Base-by-base conservation (phyloP, 2,797 vertebrate species). In the Pagetopsis macropterus region DNA sequence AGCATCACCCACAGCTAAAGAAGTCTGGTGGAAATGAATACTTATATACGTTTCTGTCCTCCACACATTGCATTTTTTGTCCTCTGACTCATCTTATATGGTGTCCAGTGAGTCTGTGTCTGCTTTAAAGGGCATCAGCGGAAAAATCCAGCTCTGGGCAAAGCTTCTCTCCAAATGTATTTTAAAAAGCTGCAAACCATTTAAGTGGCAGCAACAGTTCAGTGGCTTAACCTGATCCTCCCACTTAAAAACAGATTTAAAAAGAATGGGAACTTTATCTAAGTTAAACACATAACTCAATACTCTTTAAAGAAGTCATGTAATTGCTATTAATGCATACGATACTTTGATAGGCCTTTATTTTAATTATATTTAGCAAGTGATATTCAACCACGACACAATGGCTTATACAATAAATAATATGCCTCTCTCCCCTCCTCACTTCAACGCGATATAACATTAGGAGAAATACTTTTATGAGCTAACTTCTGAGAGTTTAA, bases 21-120 rank as follows among this genome's bases (percentile, higher is more conserved):
- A 27, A 62, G 49, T 45, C 48, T 17, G 44, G 23, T 40, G 48
- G 46, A 69, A 87, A 57, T 12, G 55, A 74, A 80, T 64, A 67
- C 46, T 5, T 19, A 77, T 46, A 44, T 46, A 44, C 15, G 40
- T 63, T 54, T 78, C 41, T 74, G 57, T 60, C 81, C 64, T 73
- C 48, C 0, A 8, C 44, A 19, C 12, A 19, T 55, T 52, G 15
- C 27, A 59, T 43, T 69, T 62, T 44, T 13, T 62, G 43, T 72
- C 56, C 64, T 65, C 49, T 79, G 50, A 65, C 69, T 81, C 70
- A 71, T 70, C 72, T 65, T 70, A 77, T 84, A 72, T 21, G 37
- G 31, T 65, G 50, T 77, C 66, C 50, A 50, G 55, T 46, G 55
- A 70, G 79, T 73, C 55, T 80, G 60, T 50, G 70, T 78, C 58